Evolutionary conservation across 2,113 vertebrate species (phyloP).

Genomic region (Xyliphius kryptos): DNA sequence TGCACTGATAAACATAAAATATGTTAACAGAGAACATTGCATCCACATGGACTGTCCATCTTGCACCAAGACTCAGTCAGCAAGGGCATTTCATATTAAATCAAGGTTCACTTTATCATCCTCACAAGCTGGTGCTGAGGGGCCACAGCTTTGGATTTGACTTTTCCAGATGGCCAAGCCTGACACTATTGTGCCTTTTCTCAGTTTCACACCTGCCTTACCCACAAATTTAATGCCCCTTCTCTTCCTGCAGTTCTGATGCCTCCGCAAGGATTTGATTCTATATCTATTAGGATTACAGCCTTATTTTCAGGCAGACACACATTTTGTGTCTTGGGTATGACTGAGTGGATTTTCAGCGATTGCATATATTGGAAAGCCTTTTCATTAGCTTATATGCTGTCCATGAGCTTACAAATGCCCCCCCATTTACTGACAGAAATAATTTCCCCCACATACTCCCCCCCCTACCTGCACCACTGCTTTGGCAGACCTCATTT

Average conservation of each 20-base stretch:
- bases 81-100: conserved; percentile 13
- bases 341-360: conserved; percentile 2
- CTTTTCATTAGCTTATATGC: background rate
- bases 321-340: background rate
- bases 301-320: conserved; percentile 1
- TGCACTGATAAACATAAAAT: background rate
- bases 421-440: background rate
- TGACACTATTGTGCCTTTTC: conserved; percentile 21
- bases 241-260: conserved; percentile 5
- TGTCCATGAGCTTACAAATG: background rate
- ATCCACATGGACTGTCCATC: background rate
- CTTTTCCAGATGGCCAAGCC: conserved; percentile 30
- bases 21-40: background rate
- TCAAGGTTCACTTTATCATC: conserved; percentile 25
- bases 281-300: background rate
- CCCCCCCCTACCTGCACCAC: background rate
- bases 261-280: conserved; percentile 3
- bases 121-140: conserved; percentile 23
- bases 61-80: conserved; percentile 6
- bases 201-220: conserved; percentile 11
- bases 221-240: conserved; percentile 11
- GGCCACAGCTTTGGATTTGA: conserved; percentile 29
- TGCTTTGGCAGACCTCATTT: conserved; percentile 4
- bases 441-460: conserved; percentile 11
- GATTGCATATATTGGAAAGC: background rate